phyloP scores from a whole-genome alignment of 2,888 invertebrate species.

The Sympetrum striolatum region DNA sequence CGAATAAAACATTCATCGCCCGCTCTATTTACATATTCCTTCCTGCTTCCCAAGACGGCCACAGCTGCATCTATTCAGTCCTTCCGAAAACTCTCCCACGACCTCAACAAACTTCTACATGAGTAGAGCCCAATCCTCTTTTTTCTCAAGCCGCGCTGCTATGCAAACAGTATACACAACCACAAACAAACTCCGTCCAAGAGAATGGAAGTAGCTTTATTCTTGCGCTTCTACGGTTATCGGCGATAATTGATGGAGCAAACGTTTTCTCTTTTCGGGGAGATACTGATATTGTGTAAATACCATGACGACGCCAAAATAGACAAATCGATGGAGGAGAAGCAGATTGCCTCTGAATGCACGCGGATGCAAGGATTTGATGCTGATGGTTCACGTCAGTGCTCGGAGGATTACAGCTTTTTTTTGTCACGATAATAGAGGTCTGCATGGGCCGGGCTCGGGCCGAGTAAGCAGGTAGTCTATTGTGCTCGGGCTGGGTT shows the following conservation, averaged over 20 bases:
- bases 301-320: neutral
- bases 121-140: neutral
- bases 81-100: neutral
- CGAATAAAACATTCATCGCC: neutral
- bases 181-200: neutral
- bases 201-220: neutral
- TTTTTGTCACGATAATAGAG: no score
- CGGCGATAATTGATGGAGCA: neutral
- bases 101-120: neutral
- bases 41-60: neutral
- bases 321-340: neutral
- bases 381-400: no score
- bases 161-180: neutral
- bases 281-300: neutral
- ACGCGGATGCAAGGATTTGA: no score
- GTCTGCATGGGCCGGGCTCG: no score
- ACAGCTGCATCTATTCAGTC: neutral
- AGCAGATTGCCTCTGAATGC: neutral
- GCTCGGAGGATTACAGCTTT: no score
- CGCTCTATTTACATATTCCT: neutral
- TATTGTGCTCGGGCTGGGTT: no score
- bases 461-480: no score
- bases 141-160: neutral
- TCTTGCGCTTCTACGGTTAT: neutral
- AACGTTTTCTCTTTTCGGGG: neutral